Evolutionary conservation across 2,888 invertebrate genomes (phyloP).

Genomic region (Eupithecia vulgata): DNA sequence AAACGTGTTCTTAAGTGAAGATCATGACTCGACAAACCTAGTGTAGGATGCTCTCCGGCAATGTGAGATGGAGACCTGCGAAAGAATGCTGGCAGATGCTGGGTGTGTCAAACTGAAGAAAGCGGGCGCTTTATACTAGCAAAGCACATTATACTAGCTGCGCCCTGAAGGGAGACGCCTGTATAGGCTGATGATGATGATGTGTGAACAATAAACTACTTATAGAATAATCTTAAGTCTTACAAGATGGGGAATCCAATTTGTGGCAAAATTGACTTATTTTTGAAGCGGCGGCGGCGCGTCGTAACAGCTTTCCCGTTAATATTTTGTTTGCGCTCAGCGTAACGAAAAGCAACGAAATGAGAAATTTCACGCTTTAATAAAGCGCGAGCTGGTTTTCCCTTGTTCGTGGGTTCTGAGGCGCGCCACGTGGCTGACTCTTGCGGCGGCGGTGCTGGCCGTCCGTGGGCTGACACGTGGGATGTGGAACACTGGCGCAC

Average conservation of each 20-base stretch:
- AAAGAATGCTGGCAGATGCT: too few relatives aligned
- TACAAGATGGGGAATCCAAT: background rate
- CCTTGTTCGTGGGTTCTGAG: background rate
- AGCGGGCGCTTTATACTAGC: too few relatives aligned
- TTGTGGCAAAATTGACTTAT: conserved; percentile 2
- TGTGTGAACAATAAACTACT: background rate
- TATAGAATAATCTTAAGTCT: background rate
- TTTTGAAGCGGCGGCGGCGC: conserved; percentile 5
- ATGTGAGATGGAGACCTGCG: too few relatives aligned
- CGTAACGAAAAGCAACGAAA: conserved; percentile 46
- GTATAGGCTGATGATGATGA: too few relatives aligned
- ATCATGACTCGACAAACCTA: too few relatives aligned
- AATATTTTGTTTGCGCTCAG: conserved; percentile 29
- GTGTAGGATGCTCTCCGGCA: too few relatives aligned
- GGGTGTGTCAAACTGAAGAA: too few relatives aligned
- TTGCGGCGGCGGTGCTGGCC: background rate
- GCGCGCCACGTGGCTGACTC: background rate
- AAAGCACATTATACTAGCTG: too few relatives aligned
- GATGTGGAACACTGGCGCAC: background rate
- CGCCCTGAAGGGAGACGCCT: too few relatives aligned
- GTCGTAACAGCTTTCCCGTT: conserved; percentile 20
- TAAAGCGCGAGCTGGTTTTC: conserved; percentile 34
- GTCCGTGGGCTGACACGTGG: background rate
- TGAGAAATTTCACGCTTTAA: conserved; percentile 58
- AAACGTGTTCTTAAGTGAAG: too few relatives aligned